Evolutionary conservation across 1,140 invertebrate species (phyloP).

Genomic region (Spodoptera litura): DNA sequence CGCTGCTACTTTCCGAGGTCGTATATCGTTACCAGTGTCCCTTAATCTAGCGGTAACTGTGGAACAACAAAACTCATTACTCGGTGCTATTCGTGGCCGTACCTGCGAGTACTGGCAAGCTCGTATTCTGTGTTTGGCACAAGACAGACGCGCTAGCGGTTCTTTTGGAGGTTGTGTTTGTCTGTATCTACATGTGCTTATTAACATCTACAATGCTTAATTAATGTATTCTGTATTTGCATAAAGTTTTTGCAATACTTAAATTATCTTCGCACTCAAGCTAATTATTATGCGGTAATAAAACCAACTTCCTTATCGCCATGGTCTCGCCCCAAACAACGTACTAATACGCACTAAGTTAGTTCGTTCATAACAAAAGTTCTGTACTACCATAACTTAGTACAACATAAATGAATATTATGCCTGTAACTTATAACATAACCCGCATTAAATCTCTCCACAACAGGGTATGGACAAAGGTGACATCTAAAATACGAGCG

Average conservation of each 20-base stretch:
- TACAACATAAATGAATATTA: slow-evolving; percentile 26
- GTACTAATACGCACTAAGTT: background rate
- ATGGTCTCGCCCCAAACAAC: background rate
- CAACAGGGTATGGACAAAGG: slow-evolving; percentile 39
- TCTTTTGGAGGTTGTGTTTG: background rate
- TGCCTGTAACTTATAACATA: slow-evolving; percentile 26
- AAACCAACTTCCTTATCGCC: background rate
- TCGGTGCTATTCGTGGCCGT: slow-evolving; percentile 65
- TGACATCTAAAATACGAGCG: slow-evolving; percentile 35
- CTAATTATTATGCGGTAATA: too few species aligned
- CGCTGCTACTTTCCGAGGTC: slow-evolving; percentile 40
- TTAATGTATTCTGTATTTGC: too few species aligned
- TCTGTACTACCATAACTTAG: background rate
- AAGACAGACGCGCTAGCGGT: slow-evolving; percentile 34
- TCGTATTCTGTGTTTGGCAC: slow-evolving; percentile 48
- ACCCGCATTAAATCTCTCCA: slow-evolving; percentile 32
- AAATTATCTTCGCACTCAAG: too few species aligned
- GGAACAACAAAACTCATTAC: slow-evolving; percentile 83
- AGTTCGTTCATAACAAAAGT: slow-evolving; percentile 24
- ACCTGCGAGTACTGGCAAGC: slow-evolving; percentile 68
- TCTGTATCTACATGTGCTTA: background rate
- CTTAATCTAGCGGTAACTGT: slow-evolving; percentile 73
- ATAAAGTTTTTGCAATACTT: too few species aligned
- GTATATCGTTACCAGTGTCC: slow-evolving; percentile 63
- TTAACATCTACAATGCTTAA: too few species aligned